Evolutionary conservation across 2,113 vertebrate species (phyloP), one percentile per base, ranked within the genome.

Genomic region (Proterorhinus semilunaris): DNA sequence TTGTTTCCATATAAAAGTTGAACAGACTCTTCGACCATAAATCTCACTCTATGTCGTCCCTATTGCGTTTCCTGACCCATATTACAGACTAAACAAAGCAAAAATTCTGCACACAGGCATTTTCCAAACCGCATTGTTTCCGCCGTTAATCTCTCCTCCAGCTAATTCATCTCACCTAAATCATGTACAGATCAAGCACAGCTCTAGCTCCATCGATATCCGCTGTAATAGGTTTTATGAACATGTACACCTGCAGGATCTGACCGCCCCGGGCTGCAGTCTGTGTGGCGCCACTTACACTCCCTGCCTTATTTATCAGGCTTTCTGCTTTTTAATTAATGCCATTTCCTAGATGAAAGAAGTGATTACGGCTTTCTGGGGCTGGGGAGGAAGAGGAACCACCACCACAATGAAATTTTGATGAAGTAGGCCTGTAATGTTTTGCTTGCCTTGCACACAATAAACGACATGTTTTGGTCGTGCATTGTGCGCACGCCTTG

Each of bases 281-380:
- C 71, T 82, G 75, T 2, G 12, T 2, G 15, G 57, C 79, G 63
- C 74, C 80, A 65, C 72, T 81, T 80, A 85, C 62, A 61, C 15
- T 69, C 76, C 59, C 64, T 74, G 66, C 0, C 61, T 86, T 87
- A 86, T 87, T 87, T 80, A 86, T 87, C 73, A 86, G 80, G 74
- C 81, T 85, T 86, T 86, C 83, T 86, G 82, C 75, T 90, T 89
- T 83, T 87, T 87, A 88, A 90, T 89, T 86, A 83, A 85, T 84
- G 81, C 75, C 58, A 87, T 89, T 88, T 89, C 88, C 77, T 80
- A 81, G 86, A 88, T 89, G 80, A 89, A 88, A 85, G 83, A 66
- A 80, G 71, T 77, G 66, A 90, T 87, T 88, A 81, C 84, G 83
- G 61, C 79, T 87, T 81, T 74, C 80, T 64, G 27, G 82, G 66